A percentile compares a stretch with the other conserved stretches of the same genome.
Evolutionary conservation across 2,113 vertebrate genomes (phyloP).

Genomic region (Neoarius graeffei): DNA sequence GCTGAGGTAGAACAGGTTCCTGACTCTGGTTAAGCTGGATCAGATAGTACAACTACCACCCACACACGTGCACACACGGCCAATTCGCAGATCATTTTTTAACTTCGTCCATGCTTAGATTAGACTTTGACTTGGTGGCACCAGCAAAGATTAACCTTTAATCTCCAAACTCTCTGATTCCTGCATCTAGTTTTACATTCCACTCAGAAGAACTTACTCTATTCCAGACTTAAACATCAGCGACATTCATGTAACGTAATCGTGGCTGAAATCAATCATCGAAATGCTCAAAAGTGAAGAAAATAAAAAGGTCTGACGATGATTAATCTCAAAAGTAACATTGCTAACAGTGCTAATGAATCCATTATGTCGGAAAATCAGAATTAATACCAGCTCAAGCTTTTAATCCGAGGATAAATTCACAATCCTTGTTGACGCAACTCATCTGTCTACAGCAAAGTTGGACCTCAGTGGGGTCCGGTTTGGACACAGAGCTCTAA

Average conservation of each 20-base stretch:
- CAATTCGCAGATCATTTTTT: too few relatives aligned
- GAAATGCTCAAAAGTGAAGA: neutral
- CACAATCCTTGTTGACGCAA: neutral
- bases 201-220: neutral
- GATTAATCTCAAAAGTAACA: neutral
- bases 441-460: conserved; percentile 5
- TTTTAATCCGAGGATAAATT: neutral
- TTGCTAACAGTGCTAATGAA: neutral
- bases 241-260: neutral
- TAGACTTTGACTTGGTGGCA: neutral
- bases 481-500: conserved; percentile 5
- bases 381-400: neutral
- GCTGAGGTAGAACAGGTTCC: neutral
- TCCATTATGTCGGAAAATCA: neutral
- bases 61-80: neutral
- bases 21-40: conserved; percentile 51
- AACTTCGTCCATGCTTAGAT: neutral
- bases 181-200: neutral
- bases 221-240: neutral
- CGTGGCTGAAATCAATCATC: neutral
- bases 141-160: neutral
- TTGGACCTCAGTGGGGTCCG: neutral
- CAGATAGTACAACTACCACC: conserved; percentile 21
- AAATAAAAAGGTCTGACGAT: neutral
- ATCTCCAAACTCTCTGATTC: neutral